Conservation (phyloP, 1,140 invertebrate genomes). For the Augochlora pura region DNA sequence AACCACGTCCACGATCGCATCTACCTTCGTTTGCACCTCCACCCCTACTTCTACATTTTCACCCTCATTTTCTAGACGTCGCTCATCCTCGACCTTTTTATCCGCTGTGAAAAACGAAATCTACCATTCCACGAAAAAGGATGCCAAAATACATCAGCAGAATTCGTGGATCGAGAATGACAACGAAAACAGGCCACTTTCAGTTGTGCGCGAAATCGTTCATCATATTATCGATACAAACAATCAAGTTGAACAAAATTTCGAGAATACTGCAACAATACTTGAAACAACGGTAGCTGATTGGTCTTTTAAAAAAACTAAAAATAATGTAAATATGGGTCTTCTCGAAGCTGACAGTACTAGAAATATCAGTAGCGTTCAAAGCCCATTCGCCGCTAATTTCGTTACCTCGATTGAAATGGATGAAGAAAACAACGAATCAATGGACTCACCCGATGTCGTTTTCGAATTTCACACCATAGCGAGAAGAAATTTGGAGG, state of each 20-base stretch:
- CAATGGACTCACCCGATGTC: not conserved
- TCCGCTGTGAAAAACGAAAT: not conserved
- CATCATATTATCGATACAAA: conserved; percentile 68
- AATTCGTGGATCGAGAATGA: too few species aligned
- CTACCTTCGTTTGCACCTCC: too few species aligned
- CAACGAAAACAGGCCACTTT: not conserved
- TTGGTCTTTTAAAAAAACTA: not conserved
- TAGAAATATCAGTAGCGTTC: not conserved
- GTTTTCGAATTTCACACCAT: conserved; percentile 48
- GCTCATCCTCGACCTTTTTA: not conserved
- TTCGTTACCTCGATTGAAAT: not conserved
- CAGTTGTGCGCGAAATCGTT: conserved; percentile 66
- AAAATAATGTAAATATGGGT: not conserved
- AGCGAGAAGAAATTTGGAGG: conserved; percentile 7
- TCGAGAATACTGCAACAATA: not conserved
- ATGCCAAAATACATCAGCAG: too few species aligned
- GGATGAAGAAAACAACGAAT: conserved; percentile 6
- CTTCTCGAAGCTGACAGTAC: not conserved
- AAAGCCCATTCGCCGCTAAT: not conserved
- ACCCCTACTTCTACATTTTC: not conserved
- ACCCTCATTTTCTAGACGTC: not conserved
- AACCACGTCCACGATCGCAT: not conserved
- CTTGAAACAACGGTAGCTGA: not conserved
- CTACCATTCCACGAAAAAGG: not conserved
- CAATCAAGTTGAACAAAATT: not conserved